Evolutionary conservation across 2,888 invertebrate genomes (phyloP), one percentile per base, ranked within the genome.

Genomic region (Cryptocephalus moraei): DNA sequence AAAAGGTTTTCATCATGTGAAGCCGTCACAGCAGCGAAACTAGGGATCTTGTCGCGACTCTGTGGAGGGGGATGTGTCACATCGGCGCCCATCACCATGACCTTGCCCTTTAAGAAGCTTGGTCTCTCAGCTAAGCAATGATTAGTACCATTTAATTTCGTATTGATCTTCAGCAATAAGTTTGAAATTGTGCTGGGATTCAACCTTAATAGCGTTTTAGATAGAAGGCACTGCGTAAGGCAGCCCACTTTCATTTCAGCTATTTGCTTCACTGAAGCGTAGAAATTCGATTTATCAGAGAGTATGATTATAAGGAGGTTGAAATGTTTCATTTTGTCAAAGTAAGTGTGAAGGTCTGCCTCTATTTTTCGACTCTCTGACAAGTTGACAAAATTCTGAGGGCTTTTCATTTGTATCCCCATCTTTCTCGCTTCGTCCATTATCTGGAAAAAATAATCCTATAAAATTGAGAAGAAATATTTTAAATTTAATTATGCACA

Each of bases 41-140:
- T 83, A 0, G 79, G 79, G 52, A 69, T 22, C 22, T 22, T 22
- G 22, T 22, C 22, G 22, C 22, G 22, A 22, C 6, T 22, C 6
- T 22, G 22, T 22, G 90, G 88, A 1, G 88, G 80, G 0, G 93
- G 92, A 73, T 94, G 93, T 0, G 92, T 92, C 8, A 93, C 92
- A 70, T 94, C 93, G 8, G 92, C 92, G 0, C 94, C 93, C 66
- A 69, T 68, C 32, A 70, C 59, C 66, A 84, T 79, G n/a, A 77
- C 75, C 1, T 82, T 82, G 0, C 56, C 61, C 1, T 45, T 55
- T 47, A 62, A 39, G n/a, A 61, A 52, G 0, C 22, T 10, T 8
- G 61, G 62, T 31, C 48, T 49, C 1, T 13, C 33, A 1, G 13
- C 12, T 8, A 59, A 44, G 14, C 62, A 67, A 62, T 91, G 89